phyloP scores from a whole-genome alignment of 2,888 invertebrate species.

The Lysandra bellargus region DNA sequence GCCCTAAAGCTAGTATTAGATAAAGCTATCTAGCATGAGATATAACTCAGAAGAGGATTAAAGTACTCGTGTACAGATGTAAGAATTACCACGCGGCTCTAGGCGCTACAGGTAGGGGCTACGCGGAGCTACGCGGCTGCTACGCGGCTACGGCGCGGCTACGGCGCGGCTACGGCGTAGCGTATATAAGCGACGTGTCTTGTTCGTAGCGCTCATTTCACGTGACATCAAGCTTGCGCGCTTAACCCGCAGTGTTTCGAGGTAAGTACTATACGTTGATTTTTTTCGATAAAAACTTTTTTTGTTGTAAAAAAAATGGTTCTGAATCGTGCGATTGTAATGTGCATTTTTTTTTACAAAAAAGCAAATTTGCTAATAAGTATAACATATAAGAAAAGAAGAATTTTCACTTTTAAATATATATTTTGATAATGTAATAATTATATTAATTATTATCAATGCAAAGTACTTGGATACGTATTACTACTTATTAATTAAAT shows the following conservation, averaged over 20 bases:
- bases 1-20: neutral
- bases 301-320: neutral
- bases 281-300: neutral
- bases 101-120: conserved; percentile 7
- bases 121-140: neutral
- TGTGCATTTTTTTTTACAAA: neutral
- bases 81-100: conserved; percentile 3
- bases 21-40: neutral
- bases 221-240: conserved; percentile 50
- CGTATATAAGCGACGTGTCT: conserved; percentile 64
- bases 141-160: conserved; percentile 38
- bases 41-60: neutral
- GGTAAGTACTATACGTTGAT: neutral
- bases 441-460: too few species aligned
- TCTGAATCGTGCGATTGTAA: too few species aligned
- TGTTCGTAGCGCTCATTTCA: conserved; percentile 65
- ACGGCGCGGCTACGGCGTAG: conserved; percentile 51
- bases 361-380: neutral
- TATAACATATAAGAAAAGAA: neutral
- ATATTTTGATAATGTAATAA: neutral
- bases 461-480: too few species aligned
- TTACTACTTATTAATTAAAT: too few species aligned
- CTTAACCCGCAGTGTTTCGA: conserved; percentile 19
- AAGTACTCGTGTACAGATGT: conserved; percentile 8
- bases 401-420: neutral